Evolutionary conservation across 2,797 vertebrate genomes (phyloP).

Genomic region (Parauchenoglanis ngamensis): DNA sequence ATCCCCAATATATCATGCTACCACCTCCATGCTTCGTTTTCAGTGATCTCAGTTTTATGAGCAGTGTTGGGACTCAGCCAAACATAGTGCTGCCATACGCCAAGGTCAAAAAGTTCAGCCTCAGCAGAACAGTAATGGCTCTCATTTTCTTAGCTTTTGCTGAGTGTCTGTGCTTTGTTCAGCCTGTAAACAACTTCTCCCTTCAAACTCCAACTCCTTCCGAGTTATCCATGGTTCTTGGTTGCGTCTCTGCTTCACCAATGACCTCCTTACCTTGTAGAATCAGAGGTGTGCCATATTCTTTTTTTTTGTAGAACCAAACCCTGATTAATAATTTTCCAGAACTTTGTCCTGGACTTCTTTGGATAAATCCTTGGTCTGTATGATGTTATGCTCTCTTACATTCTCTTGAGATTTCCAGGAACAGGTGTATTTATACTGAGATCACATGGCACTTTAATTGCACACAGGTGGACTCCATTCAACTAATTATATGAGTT

Average conservation of each 20-base stretch:
- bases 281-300: not conserved
- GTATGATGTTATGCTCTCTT: not conserved
- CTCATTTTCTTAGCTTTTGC: not conserved
- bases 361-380: too few species aligned
- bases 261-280: not conserved
- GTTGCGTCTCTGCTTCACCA: not conserved
- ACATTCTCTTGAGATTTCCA: not conserved
- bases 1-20: not conserved
- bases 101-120: not conserved
- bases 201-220: not conserved
- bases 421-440: not conserved
- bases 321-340: not conserved
- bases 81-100: not conserved
- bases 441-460: not conserved
- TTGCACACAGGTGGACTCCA: conserved; percentile 4
- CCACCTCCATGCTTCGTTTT: not conserved
- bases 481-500: not conserved
- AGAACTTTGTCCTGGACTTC: too few species aligned
- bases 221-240: not conserved
- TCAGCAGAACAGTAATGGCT: not conserved
- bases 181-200: not conserved
- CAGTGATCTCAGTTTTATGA: not conserved
- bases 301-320: not conserved
- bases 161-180: not conserved
- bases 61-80: not conserved